Evolutionary conservation across 1,140 invertebrate genomes (phyloP).

Genomic region (Acromyrmex charruanus): DNA sequence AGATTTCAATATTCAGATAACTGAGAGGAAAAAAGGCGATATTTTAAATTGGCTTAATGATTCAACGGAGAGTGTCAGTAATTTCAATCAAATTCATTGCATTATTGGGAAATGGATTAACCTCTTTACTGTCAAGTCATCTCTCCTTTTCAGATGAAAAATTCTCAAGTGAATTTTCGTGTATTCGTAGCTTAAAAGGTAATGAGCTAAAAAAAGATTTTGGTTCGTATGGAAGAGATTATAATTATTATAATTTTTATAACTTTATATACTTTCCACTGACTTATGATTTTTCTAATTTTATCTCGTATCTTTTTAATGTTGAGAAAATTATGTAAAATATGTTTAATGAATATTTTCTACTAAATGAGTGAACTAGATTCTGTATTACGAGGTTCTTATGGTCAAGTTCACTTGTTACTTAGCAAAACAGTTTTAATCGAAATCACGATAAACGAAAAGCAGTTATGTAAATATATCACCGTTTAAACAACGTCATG

Average conservation of each 20-base stretch:
- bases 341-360: neutral
- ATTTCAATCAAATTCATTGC: conserved; percentile 15
- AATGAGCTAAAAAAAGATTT: neutral
- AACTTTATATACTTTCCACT: neutral
- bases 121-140: neutral
- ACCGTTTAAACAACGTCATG: conserved; percentile 34
- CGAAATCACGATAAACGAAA: neutral
- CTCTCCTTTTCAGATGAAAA: neutral
- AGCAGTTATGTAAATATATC: conserved; percentile 31
- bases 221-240: neutral
- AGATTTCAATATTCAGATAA: conserved; percentile 17
- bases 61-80: conserved; percentile 5
- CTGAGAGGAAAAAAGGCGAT: neutral
- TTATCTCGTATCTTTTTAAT: neutral
- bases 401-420: neutral
- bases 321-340: neutral
- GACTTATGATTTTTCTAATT: neutral
- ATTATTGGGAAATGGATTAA: conserved; percentile 13
- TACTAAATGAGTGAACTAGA: neutral
- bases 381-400: neutral
- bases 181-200: neutral
- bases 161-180: conserved; percentile 15
- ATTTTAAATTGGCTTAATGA: conserved; percentile 23
- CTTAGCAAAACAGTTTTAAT: neutral
- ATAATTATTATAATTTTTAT: neutral